Conservation (phyloP, 1,140 invertebrate genomes). For the Proctacanthus coquilletti region DNA sequence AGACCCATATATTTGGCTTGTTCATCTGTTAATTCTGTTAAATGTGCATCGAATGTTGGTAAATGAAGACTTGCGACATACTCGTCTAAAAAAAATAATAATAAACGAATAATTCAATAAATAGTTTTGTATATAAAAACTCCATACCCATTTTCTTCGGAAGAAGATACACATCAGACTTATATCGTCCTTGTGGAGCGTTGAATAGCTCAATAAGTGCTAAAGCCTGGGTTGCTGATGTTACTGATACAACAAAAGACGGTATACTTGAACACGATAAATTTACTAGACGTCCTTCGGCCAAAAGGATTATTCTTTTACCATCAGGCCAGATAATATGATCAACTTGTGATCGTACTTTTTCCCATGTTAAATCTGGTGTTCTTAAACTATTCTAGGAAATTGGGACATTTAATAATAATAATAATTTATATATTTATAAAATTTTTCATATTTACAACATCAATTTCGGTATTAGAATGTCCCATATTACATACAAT, state of each 20-base stretch:
- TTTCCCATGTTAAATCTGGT: constrained; percentile 91
- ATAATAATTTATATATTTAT: background rate
- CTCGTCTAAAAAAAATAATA: constrained; percentile 55
- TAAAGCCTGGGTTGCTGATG: constrained; percentile 84
- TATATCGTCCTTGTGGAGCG: constrained; percentile 84
- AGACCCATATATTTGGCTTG: constrained; percentile 96
- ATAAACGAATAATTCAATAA: constrained; percentile 3
- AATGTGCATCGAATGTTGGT: constrained; percentile 90
- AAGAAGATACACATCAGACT: constrained; percentile 91
- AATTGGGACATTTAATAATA: background rate
- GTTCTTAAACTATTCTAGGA: constrained; percentile 77
- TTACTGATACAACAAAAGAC: constrained; percentile 93
- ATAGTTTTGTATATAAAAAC: constrained; percentile 1
- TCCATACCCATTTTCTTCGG: constrained; percentile 92
- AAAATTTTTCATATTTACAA: constrained; percentile 23
- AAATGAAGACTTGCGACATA: constrained; percentile 83
- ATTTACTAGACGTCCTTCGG: constrained; percentile 90
- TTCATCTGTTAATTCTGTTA: constrained; percentile 90
- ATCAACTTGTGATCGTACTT: constrained; percentile 92
- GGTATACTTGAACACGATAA: constrained; percentile 93
- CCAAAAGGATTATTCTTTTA: constrained; percentile 80
- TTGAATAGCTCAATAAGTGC: constrained; percentile 94
- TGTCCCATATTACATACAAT: constrained; percentile 98
- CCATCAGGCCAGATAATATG: constrained; percentile 93
- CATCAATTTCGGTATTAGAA: constrained; percentile 96